These are phyloP conservation scores for Zaprionus bogoriensis DNA, from an alignment of 2,888 invertebrate species.

Conservation along the genomic window DNA sequence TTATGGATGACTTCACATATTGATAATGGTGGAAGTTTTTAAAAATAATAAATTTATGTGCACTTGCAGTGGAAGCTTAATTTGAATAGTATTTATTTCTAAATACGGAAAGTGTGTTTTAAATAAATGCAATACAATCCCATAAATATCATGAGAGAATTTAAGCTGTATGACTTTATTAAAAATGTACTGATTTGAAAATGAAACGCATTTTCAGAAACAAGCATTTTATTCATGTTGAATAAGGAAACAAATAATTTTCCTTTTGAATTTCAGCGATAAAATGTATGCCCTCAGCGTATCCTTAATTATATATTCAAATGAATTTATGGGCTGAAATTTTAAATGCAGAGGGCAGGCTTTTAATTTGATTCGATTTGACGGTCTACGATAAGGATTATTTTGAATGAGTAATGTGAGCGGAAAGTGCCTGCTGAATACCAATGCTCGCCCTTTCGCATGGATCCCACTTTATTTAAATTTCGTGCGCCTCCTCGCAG, in stretches of 20 bases:
- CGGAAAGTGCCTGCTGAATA: neutral
- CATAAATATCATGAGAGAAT: too few species aligned
- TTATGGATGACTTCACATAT: too few species aligned
- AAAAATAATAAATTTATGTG: too few species aligned
- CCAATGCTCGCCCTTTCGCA: neutral
- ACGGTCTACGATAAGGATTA: neutral
- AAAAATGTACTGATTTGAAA: too few species aligned
- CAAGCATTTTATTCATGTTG: too few species aligned
- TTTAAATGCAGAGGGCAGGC: neutral
- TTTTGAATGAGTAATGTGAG: conserved; percentile 4
- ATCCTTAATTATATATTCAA: neutral
- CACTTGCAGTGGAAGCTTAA: too few species aligned
- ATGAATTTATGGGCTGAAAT: neutral
- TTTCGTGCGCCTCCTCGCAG: conserved; percentile 25
- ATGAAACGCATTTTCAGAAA: too few species aligned
- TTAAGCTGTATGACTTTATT: too few species aligned
- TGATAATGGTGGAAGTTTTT: too few species aligned
- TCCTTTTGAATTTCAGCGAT: neutral
- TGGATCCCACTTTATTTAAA: conserved; percentile 15
- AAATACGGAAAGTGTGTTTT: too few species aligned
- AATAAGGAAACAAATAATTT: neutral
- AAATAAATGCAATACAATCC: too few species aligned
- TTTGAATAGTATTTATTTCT: too few species aligned
- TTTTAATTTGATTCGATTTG: conserved; percentile 8
- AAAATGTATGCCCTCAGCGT: neutral